A percentile compares a stretch with the other conserved stretches of the same genome.
These are phyloP conservation scores for Eciton burchellii DNA, from an alignment of 1,140 invertebrate species.

Conservation along the genomic window DNA sequence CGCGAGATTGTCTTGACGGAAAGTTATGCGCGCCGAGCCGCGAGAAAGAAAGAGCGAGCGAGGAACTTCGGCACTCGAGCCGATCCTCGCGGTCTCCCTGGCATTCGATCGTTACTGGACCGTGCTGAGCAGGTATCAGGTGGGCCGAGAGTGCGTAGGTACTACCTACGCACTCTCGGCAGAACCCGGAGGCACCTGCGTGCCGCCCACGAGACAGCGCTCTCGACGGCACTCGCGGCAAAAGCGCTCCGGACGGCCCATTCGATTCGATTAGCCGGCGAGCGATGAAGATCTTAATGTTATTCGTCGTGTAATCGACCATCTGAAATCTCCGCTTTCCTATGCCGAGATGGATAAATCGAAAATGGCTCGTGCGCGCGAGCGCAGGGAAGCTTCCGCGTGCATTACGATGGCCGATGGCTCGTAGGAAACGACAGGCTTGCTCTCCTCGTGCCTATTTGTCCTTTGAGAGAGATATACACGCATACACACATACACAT, in stretches of 20 bases:
- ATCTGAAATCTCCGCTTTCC: conserved; percentile 55
- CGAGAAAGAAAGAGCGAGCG: conserved; percentile 22
- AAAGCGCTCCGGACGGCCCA: conserved; percentile 61
- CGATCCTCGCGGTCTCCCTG: conserved; percentile 53
- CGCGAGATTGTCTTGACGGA: background rate
- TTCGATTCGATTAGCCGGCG: conserved; percentile 64
- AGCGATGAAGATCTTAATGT: conserved; percentile 73
- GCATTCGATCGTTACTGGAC: conserved; percentile 62
- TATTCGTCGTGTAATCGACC: conserved; percentile 57
- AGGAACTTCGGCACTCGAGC: conserved; percentile 33
- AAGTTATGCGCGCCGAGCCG: conserved; percentile 3
- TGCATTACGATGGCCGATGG: conserved; percentile 23
- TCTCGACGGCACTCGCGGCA: conserved; percentile 69
- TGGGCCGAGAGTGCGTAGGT: conserved; percentile 71
- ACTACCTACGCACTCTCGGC: conserved; percentile 75
- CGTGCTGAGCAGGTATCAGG: conserved; percentile 54
- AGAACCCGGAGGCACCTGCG: conserved; percentile 81
- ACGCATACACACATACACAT: too few relatives aligned
- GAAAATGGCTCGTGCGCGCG: conserved; percentile 21
- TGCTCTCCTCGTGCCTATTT: conserved; percentile 3
- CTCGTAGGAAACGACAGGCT: conserved; percentile 5
- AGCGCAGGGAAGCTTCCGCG: conserved; percentile 50
- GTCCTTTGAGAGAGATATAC: background rate
- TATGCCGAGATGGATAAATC: conserved; percentile 31
- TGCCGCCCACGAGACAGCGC: conserved; percentile 79